Conservation (phyloP, 1,140 invertebrate genomes). For the Drosophila tristis region DNA sequence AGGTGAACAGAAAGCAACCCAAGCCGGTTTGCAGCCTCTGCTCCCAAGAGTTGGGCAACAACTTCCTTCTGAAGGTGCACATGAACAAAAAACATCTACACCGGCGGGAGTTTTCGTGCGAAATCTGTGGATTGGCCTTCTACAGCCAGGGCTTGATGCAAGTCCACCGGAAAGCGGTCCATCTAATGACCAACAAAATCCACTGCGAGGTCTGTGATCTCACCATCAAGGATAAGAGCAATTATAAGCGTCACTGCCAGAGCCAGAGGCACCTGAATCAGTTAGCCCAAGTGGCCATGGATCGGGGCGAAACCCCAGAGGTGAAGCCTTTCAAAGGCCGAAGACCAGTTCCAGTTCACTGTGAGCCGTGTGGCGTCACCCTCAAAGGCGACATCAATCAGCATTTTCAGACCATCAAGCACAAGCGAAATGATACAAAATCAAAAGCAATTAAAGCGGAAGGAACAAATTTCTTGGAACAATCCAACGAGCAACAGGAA, state of each 20-base stretch:
- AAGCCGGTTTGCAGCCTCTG: constrained; percentile 18
- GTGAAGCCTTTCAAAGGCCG: neutral
- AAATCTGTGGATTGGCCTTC: constrained; percentile 36
- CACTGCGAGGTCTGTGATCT: constrained; percentile 34
- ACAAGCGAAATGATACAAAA: neutral
- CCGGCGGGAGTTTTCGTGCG: constrained; percentile 28
- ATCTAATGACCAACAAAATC: neutral
- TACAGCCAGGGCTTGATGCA: constrained; percentile 22
- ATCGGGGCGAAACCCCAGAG: neutral
- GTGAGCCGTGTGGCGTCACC: no score
- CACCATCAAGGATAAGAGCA: constrained; percentile 26
- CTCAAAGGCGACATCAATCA: no score
- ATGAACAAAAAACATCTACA: constrained; percentile 31
- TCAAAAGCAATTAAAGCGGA: neutral
- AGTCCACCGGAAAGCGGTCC: constrained; percentile 22
- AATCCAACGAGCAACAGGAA: no score
- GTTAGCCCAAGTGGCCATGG: neutral
- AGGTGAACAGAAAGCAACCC: neutral
- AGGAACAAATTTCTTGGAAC: no score
- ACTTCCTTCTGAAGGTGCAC: constrained; percentile 9
- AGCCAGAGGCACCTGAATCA: constrained; percentile 21
- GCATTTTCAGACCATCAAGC: no score
- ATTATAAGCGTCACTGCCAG: constrained; percentile 38
- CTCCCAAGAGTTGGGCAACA: neutral
- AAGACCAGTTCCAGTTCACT: no score